phyloP scores from a whole-genome alignment of 30 jellyfish, hydroid and myxozoan genomes.

The Turritopsis rubra region DNA sequence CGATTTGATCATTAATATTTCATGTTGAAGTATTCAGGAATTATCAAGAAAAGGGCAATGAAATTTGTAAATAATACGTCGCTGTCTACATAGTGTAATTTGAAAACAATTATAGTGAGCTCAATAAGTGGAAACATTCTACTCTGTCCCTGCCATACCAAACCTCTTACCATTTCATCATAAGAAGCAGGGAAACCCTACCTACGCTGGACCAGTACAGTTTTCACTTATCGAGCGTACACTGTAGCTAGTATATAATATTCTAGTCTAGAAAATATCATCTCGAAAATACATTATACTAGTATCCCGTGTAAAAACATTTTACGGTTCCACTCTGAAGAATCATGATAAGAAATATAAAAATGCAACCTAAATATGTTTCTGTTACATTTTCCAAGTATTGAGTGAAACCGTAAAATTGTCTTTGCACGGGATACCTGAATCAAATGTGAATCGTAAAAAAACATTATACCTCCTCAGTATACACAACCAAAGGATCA shows the following conservation, averaged over 20 bases:
- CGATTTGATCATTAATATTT: neutral
- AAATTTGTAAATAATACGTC: neutral
- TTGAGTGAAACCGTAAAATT: too few relatives aligned
- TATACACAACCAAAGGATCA: too few relatives aligned
- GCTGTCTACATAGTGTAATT: neutral
- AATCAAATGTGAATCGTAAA: too few relatives aligned
- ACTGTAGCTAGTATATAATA: neutral
- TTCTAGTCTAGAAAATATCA: neutral
- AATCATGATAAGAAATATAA: too few relatives aligned
- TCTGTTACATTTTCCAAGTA: too few relatives aligned
- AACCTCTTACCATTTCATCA: neutral
- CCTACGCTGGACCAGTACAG: neutral
- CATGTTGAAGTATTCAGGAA: neutral
- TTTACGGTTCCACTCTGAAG: too few relatives aligned
- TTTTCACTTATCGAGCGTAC: neutral
- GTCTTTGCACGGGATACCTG: too few relatives aligned
- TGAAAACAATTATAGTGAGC: neutral
- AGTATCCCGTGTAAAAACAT: neutral
- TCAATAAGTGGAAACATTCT: neutral
- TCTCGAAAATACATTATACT: neutral
- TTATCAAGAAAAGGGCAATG: neutral
- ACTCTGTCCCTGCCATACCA: neutral
- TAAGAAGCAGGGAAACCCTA: neutral
- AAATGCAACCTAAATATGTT: too few relatives aligned
- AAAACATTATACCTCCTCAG: too few relatives aligned